phyloP scores from a whole-genome alignment of 2,113 vertebrate species.

The Thermophis baileyi region DNA sequence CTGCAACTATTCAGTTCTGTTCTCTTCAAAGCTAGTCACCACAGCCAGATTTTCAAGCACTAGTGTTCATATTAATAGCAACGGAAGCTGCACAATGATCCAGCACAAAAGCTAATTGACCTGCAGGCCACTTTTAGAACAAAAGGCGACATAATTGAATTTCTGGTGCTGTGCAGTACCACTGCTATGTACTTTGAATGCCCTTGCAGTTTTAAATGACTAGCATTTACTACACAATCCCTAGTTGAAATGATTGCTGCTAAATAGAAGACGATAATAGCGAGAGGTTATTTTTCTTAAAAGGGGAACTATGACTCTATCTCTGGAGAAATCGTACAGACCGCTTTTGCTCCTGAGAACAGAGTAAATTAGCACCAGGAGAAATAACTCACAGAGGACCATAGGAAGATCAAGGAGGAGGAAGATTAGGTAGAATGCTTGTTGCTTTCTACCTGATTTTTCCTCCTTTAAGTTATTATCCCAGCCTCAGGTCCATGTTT shows the following conservation, averaged over 20 bases:
- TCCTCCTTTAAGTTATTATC: neutral
- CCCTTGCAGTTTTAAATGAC: conserved; percentile 1
- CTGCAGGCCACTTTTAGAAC: conserved; percentile 15
- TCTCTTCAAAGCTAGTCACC: conserved; percentile 13
- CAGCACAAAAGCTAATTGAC: conserved; percentile 33
- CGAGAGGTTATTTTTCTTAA: neutral
- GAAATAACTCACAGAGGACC: neutral
- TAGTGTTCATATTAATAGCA: neutral
- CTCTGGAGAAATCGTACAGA: neutral
- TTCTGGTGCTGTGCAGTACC: neutral
- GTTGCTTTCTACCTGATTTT: neutral
- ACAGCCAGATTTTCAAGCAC: neutral
- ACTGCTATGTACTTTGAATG: conserved; percentile 6
- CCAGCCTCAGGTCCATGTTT: neutral
- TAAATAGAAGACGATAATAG: conserved; percentile 4
- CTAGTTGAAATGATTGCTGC: conserved; percentile 5
- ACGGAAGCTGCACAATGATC: conserved; percentile 10
- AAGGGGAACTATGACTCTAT: neutral
- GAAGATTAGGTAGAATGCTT: neutral
- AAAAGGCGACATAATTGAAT: conserved; percentile 29
- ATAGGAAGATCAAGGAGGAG: neutral
- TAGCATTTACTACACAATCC: conserved; percentile 8
- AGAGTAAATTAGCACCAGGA: neutral
- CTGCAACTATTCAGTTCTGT: neutral
- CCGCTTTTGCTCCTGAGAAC: neutral